Base-by-base conservation (phyloP, 2,888 invertebrate genomes). In the Nowickia ferox region DNA sequence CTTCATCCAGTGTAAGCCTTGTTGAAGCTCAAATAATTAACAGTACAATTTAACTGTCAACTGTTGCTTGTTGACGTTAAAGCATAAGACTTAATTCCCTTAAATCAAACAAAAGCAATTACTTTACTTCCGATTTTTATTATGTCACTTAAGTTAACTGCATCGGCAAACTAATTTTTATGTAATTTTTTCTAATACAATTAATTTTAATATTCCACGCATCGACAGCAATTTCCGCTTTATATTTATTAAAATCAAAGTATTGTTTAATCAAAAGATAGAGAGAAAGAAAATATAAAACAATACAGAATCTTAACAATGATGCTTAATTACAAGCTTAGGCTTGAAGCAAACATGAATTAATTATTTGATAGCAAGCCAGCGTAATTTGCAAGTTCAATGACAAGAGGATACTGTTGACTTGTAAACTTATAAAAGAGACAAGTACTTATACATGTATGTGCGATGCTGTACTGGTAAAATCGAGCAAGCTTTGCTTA, bases 51-150 rank as follows among this genome's bases (percentile, higher is more conserved):
- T 30, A 30, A 30, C 30, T 30, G 30, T 30, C 30, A 30, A 30
- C 30, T 30, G 30, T 30, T 30, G 30, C 5, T 30, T 30, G 30
- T 30, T 30, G 30, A 30, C 30, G 1, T 30, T 30, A 30, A 30
- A 30, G 5, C 5, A 30, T 30, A 38, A 19, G 17, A 42, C 38
- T 40, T 40, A 11, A 53, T 51, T 17, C 44, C 22, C 44, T 55
- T 55, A 4, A 51, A 42, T 48, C 44, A 42, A 44, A 44, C 46
- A 44, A 65, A 38, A 55, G 40, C n/a, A 19, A 59, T 76, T 71
- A 22, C 13, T 19, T 69, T 69, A 85, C 84, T 85, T 85, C 84
- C 84, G 84, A 81, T 68, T 77, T 77, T 44, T 42, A 69, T 71
- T 53, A 68, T 42, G 17, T 42, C 42, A 77, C 57, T 46, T 63